Percentiles rank a stretch among this genome's conserved stretches.
Conservation (phyloP, 2,113 vertebrate species). For the Terrapene triunguis region DNA sequence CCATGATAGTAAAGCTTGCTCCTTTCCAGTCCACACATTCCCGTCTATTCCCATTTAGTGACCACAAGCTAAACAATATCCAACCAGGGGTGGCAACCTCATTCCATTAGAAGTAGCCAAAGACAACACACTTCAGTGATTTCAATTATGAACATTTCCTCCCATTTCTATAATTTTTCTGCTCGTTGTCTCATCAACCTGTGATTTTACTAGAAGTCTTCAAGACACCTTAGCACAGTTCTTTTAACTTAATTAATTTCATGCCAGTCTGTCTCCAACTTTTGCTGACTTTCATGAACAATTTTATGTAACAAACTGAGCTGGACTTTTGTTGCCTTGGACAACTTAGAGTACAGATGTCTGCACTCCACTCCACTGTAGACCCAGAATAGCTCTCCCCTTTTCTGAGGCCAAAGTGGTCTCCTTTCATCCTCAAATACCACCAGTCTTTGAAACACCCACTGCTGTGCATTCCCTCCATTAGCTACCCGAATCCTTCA, state of each 20-base stretch:
- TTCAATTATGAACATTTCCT: conserved; percentile 65
- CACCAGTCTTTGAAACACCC: neutral
- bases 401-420: neutral
- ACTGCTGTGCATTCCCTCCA: neutral
- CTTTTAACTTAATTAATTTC: conserved; percentile 51
- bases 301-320: conserved; percentile 63
- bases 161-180: conserved; percentile 58
- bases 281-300: conserved; percentile 68
- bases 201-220: neutral
- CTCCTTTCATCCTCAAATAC: neutral
- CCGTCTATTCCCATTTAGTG: neutral
- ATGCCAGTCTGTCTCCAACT: conserved; percentile 64
- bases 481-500: neutral
- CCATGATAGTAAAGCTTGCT: neutral
- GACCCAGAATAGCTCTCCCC: neutral
- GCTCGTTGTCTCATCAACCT: conserved; percentile 56
- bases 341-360: conserved; percentile 10
- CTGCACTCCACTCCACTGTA: conserved; percentile 16
- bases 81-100: conserved; percentile 19
- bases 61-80: neutral
- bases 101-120: conserved; percentile 62
- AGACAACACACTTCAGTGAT: conserved; percentile 4
- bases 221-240: conserved; percentile 34
- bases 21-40: neutral
- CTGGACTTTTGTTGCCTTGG: neutral